Conservation (phyloP, 2,797 vertebrate species). For the Spheniscus humboldti region DNA sequence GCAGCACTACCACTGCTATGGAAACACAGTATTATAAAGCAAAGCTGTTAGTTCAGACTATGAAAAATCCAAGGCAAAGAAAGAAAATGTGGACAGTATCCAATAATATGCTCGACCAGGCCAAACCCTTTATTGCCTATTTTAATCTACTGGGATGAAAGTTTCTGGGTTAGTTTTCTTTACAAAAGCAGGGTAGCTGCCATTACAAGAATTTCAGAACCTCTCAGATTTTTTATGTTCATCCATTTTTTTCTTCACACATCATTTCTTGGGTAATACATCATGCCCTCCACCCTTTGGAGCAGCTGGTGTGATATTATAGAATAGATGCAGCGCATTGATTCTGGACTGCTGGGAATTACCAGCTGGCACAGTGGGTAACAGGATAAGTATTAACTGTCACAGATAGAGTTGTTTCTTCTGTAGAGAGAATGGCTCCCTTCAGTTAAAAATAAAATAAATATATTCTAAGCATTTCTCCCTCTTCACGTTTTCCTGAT, state of each 20-base stretch:
- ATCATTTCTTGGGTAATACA: background rate
- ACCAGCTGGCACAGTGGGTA: background rate
- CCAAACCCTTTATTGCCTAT: background rate
- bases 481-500: background rate
- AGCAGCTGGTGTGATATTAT: background rate
- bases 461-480: background rate
- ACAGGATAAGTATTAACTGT: background rate
- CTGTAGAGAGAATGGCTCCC: background rate
- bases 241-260: background rate
- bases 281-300: background rate
- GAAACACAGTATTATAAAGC: background rate
- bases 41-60: background rate
- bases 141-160: background rate
- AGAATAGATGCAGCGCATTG: background rate
- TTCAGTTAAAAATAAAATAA: background rate
- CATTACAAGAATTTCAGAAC: background rate
- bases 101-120: background rate
- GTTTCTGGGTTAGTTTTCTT: background rate
- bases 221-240: background rate
- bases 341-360: slow-evolving; percentile 15
- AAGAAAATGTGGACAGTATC: background rate
- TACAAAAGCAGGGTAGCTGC: background rate
- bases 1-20: background rate
- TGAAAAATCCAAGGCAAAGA: background rate
- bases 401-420: background rate